phyloP scores from a whole-genome alignment of 2,888 invertebrate genomes.

The Epirrhoe tristata region DNA sequence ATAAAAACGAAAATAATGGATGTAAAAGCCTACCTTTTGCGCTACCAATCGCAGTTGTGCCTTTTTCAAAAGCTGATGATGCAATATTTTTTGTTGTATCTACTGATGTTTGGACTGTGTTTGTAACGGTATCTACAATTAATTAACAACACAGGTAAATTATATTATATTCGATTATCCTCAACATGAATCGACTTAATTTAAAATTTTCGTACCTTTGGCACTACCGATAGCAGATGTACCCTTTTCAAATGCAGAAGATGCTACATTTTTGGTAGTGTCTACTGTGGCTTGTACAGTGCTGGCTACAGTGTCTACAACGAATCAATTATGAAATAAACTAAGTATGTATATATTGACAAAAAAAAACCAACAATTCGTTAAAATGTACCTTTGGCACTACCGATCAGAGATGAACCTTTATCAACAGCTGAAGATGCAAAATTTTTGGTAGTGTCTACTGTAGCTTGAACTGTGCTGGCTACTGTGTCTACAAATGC shows the following conservation, averaged over 20 bases:
- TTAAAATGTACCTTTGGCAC: conserved; percentile 36
- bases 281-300: conserved; percentile 59
- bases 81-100: conserved; percentile 51
- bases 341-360: background rate
- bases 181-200: background rate
- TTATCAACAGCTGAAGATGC: conserved; percentile 58
- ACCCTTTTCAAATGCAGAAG: conserved; percentile 55
- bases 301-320: conserved; percentile 55
- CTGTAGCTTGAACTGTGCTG: conserved; percentile 52
- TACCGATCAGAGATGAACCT: conserved; percentile 49
- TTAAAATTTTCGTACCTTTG: conserved; percentile 45
- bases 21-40: conserved; percentile 35
- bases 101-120: conserved; percentile 41
- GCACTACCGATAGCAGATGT: conserved; percentile 52
- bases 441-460: conserved; percentile 61
- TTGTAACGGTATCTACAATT: conserved; percentile 41
- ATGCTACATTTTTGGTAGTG: conserved; percentile 57
- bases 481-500: background rate
- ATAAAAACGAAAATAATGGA: background rate
- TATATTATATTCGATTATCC: background rate
- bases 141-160: background rate
- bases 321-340: conserved; percentile 2
- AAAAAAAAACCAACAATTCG: conserved; percentile 13
- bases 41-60: conserved; percentile 41
- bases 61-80: conserved; percentile 49